Conservation (phyloP, 2,797 vertebrate genomes). For the Rhynchotus rufescens region DNA sequence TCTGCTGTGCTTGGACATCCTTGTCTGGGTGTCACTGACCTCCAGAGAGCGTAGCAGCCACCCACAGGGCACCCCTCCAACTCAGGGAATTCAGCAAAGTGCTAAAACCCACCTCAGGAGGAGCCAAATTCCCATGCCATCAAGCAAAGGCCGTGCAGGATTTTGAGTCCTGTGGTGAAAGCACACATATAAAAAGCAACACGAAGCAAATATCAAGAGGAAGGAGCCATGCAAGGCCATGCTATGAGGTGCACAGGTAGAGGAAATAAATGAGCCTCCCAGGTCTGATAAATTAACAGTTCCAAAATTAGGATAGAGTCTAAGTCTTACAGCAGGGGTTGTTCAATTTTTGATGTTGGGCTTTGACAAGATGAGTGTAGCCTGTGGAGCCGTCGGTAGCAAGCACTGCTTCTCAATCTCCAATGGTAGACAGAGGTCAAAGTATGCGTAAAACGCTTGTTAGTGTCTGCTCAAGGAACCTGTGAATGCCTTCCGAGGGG, state of each 20-base stretch:
- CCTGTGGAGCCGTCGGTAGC: not conserved
- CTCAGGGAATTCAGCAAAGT: not conserved
- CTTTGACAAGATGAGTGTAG: not conserved
- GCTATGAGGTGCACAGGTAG: not conserved
- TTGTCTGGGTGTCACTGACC: not conserved
- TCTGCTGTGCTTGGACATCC: not conserved
- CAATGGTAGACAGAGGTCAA: not conserved
- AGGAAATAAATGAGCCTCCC: not conserved
- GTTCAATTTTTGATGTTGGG: not conserved
- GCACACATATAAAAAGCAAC: not conserved
- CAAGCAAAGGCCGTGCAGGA: not conserved
- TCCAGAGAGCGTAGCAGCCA: not conserved
- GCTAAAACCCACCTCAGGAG: not conserved
- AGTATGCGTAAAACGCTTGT: not conserved
- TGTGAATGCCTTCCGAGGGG: not conserved
- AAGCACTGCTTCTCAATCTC: not conserved
- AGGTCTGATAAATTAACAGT: not conserved
- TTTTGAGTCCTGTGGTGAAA: not conserved
- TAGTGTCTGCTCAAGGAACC: not conserved
- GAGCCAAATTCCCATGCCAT: not conserved
- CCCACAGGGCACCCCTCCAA: not conserved
- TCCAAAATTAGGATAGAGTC: not conserved
- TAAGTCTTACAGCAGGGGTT: not conserved
- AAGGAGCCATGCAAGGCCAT: too few species aligned
- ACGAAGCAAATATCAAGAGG: not conserved